Base-by-base conservation (phyloP, 2,888 invertebrate species). In the Ametastegia equiseti region DNA sequence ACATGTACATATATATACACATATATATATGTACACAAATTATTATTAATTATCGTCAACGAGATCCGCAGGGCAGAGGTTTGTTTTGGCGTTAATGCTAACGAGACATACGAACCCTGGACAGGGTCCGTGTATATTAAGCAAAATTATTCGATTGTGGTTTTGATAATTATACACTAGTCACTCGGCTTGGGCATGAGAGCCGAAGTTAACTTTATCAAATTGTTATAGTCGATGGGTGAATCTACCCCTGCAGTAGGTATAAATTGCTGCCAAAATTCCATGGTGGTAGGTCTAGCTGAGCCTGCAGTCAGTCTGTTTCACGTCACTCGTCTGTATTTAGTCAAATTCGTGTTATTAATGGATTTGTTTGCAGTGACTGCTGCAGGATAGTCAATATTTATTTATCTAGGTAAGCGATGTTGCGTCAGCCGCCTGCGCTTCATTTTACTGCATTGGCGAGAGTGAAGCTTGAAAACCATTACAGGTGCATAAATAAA, bases 311-410 rank as follows among this genome's bases (percentile, higher is more conserved):
- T n/a, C 71, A 45, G 45, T 23, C 27, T 42, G 42, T 47, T 75
- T 36, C 23, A 50, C 50, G 19, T 75, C n/a, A 54, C 83, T 82
- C 81, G 71, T 75, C 82, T 80, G 39, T 82, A 82, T 86, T 84
- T 80, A 85, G 88, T 86, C 87, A 86, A 86, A 86, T 88, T 89
- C 86, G 86, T 87, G 87, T 89, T 90, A 90, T 89, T 89, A 89
- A 90, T 89, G 90, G 89, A 88, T 89, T 89, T 88, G 90, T 90
- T 90, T 88, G 88, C 87, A 88, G 86, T 88, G 86, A 86, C 85
- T 82, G 86, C 81, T 85, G n/a, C n/a, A n/a, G 87, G 84, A 87
- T 85, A 84, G 89, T 88, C 88, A 89, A 90, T 89, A 89, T 90
- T 90, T 90, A 90, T 90, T 89, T 88, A 88, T 87, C 86, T 85